These are phyloP conservation scores for Pinctada fucata DNA, from an alignment of 2,888 invertebrate genomes.

Conservation along the genomic window DNA sequence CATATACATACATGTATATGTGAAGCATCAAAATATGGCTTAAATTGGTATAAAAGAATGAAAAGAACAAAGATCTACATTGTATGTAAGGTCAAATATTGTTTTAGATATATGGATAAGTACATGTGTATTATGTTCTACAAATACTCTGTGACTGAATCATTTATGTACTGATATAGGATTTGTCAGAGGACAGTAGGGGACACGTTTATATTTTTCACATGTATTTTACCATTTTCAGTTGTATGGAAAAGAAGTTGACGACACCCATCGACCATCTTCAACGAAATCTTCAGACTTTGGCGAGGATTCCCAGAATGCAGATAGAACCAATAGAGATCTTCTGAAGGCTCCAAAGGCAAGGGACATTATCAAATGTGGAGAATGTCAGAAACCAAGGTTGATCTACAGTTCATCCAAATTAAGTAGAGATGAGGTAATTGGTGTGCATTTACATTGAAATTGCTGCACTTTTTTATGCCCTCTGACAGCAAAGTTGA, in stretches of 20 bases:
- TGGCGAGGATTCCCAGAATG: neutral
- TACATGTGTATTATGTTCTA: neutral
- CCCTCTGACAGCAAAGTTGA: neutral
- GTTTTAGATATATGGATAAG: too few species aligned
- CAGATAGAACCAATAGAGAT: conserved; percentile 22
- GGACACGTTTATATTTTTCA: neutral
- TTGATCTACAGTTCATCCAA: conserved; percentile 14
- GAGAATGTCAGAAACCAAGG: conserved; percentile 28
- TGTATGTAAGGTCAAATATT: too few species aligned
- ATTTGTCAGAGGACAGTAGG: too few species aligned
- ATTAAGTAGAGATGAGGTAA: conserved; percentile 15
- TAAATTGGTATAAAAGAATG: too few species aligned
- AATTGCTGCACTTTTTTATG: neutral
- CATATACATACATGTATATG: too few species aligned
- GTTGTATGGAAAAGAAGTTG: conserved; percentile 17
- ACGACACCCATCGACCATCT: conserved; percentile 24
- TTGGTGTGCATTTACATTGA: neutral
- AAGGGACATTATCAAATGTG: conserved; percentile 16
- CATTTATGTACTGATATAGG: too few species aligned
- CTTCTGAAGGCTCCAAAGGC: conserved; percentile 16
- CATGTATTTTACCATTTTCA: neutral
- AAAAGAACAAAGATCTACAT: too few species aligned
- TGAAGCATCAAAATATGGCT: too few species aligned
- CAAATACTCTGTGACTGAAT: too few species aligned
- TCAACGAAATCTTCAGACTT: conserved; percentile 8